Percentiles rank a stretch among this genome's conserved stretches.
phyloP scores from a whole-genome alignment of 2,113 vertebrate species.

The Echinops telfairi region DNA sequence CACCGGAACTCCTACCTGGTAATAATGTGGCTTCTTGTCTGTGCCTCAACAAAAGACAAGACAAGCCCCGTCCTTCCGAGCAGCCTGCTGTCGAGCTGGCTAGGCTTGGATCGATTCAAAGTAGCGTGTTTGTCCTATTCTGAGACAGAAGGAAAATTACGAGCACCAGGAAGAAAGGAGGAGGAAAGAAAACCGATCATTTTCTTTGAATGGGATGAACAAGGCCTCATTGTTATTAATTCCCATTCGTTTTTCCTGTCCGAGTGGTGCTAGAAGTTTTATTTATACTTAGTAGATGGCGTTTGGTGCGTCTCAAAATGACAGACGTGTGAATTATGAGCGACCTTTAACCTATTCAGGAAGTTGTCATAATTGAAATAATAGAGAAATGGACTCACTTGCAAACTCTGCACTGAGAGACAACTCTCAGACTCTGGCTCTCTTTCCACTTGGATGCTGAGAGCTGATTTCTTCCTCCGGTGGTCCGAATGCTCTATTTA shows the following conservation, averaged over 20 bases:
- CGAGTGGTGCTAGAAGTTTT: conserved; percentile 89
- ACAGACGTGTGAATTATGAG: conserved; percentile 91
- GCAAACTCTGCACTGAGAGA: conserved; percentile 76
- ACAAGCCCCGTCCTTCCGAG: conserved; percentile 16
- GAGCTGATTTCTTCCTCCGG: conserved; percentile 69
- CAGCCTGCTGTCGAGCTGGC: neutral
- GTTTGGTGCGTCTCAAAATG: conserved; percentile 90
- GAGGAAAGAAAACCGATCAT: conserved; percentile 79
- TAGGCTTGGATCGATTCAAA: conserved; percentile 75
- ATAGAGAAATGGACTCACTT: conserved; percentile 86
- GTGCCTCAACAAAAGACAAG: conserved; percentile 47
- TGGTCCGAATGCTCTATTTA: conserved; percentile 61
- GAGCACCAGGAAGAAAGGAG: conserved; percentile 52
- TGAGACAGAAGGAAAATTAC: conserved; percentile 79
- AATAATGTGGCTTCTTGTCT: conserved; percentile 37
- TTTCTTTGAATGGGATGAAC: conserved; percentile 86
- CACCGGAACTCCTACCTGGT: conserved; percentile 48
- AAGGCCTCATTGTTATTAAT: conserved; percentile 88
- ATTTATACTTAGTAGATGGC: conserved; percentile 89
- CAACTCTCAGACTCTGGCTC: conserved; percentile 53
- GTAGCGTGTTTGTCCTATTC: conserved; percentile 75
- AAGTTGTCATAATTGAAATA: conserved; percentile 92
- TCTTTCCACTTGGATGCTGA: conserved; percentile 79
- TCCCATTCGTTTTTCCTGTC: conserved; percentile 87
- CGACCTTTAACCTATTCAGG: conserved; percentile 89